Conservation (phyloP, 2,797 vertebrate genomes). For the Sciaenops ocellatus region DNA sequence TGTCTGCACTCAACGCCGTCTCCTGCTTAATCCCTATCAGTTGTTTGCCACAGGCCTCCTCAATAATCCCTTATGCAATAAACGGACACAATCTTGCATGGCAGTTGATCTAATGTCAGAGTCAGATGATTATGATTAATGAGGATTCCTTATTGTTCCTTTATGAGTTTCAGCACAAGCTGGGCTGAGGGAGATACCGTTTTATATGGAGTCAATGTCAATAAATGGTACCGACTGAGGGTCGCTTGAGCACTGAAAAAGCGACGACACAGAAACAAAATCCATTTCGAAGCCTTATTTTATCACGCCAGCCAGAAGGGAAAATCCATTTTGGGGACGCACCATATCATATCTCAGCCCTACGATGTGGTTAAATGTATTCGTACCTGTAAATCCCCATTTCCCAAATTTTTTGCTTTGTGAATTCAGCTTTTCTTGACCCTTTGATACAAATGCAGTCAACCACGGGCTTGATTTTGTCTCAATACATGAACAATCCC, state of each 20-base stretch:
- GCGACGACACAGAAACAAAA: slow-evolving; percentile 71
- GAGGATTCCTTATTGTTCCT: slow-evolving; percentile 84
- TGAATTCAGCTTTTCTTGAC: slow-evolving; percentile 60
- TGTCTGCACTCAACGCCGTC: slow-evolving; percentile 64
- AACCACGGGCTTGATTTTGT: slow-evolving; percentile 33
- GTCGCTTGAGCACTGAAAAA: slow-evolving; percentile 67
- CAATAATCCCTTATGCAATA: slow-evolving; percentile 82
- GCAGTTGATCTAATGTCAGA: slow-evolving; percentile 82
- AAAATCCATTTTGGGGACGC: slow-evolving; percentile 75
- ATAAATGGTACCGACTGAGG: slow-evolving; percentile 70
- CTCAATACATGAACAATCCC: slow-evolving; percentile 45
- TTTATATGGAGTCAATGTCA: slow-evolving; percentile 77
- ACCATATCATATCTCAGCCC: slow-evolving; percentile 58
- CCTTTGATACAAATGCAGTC: slow-evolving; percentile 56
- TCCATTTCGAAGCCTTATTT: slow-evolving; percentile 75
- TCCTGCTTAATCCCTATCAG: slow-evolving; percentile 75
- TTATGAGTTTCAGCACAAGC: slow-evolving; percentile 85
- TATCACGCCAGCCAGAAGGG: slow-evolving; percentile 72
- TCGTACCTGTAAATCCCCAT: slow-evolving; percentile 67
- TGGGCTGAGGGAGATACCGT: slow-evolving; percentile 79
- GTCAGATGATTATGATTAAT: slow-evolving; percentile 83
- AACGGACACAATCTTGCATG: slow-evolving; percentile 80
- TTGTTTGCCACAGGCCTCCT: slow-evolving; percentile 77
- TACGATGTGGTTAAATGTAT: slow-evolving; percentile 61
- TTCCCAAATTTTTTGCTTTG: slow-evolving; percentile 51